These are phyloP conservation scores for Lepus europaeus DNA, from an alignment of 2,113 vertebrate genomes.

Conservation along the genomic window DNA sequence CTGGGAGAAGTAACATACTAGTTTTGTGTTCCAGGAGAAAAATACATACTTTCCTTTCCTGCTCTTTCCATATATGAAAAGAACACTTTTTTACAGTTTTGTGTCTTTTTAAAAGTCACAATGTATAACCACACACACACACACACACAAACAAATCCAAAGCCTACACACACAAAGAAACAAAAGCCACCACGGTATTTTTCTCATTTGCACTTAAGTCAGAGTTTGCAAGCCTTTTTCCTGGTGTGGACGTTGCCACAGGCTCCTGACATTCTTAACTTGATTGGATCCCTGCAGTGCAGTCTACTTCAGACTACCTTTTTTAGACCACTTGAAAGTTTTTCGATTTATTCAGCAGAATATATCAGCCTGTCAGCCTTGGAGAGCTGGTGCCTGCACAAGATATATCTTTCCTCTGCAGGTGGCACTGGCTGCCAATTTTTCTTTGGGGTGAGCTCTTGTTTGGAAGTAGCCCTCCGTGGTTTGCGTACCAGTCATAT, in stretches of 20 bases:
- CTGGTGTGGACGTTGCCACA: conserved; percentile 53
- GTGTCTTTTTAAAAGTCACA: conserved; percentile 50
- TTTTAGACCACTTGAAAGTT: conserved; percentile 81
- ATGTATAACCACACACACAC: not conserved
- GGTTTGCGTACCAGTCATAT: conserved; percentile 28
- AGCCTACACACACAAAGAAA: conserved; percentile 31
- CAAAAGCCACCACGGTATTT: conserved; percentile 52
- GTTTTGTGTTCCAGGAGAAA: not conserved
- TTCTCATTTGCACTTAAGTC: conserved; percentile 78
- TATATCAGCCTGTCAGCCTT: conserved; percentile 75
- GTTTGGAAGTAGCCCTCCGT: not conserved
- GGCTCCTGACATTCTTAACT: conserved; percentile 72
- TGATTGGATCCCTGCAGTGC: conserved; percentile 75
- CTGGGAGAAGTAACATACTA: not conserved
- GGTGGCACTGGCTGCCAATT: conserved; percentile 78
- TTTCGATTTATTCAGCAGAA: conserved; percentile 81
- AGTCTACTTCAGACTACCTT: conserved; percentile 77
- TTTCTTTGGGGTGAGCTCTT: conserved; percentile 72
- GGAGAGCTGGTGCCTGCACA: conserved; percentile 61
- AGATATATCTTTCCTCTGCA: conserved; percentile 79
- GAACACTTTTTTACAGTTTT: conserved; percentile 31
- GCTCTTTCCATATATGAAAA: conserved; percentile 57
- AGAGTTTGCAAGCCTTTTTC: conserved; percentile 42
- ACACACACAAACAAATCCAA: not conserved
- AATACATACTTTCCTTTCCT: not conserved